phyloP scores from a whole-genome alignment of 2,113 vertebrate genomes.

The Aptenodytes patagonicus region DNA sequence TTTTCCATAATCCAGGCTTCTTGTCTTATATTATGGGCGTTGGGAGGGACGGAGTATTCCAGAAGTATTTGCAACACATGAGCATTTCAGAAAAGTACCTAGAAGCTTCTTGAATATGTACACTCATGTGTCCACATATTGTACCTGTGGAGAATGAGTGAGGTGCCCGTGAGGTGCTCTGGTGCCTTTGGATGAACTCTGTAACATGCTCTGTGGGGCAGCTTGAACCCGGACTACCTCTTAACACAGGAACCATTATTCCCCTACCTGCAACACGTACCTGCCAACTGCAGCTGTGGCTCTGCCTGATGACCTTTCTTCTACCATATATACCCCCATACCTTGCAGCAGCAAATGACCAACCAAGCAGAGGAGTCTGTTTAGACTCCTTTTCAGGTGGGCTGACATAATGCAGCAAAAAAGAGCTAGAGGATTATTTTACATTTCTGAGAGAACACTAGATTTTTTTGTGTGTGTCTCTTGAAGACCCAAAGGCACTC shows the following conservation, averaged over 20 bases:
- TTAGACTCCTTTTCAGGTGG: not conserved
- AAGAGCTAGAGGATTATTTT: not conserved
- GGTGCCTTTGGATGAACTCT: not conserved
- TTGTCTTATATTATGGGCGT: not conserved
- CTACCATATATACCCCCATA: not conserved
- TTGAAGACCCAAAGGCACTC: not conserved
- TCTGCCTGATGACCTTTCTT: not conserved
- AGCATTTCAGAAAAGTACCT: not conserved
- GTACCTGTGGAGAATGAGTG: not conserved
- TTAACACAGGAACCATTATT: not conserved
- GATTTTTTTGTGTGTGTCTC: not conserved
- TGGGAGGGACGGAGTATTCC: not conserved
- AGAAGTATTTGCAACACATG: not conserved
- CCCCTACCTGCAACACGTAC: not conserved
- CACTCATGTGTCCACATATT: accelerated
- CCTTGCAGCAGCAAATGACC: not conserved
- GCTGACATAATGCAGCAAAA: not conserved
- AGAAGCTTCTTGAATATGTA: not conserved
- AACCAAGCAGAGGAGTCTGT: not conserved
- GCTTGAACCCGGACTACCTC: not conserved
- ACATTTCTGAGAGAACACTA: not conserved
- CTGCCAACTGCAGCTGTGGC: not conserved
- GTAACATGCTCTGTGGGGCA: not conserved
- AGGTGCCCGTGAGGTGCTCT: not conserved
- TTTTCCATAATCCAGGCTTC: not conserved